Base-by-base conservation (phyloP, 2,113 vertebrate genomes). In the Podarcis muralis region DNA sequence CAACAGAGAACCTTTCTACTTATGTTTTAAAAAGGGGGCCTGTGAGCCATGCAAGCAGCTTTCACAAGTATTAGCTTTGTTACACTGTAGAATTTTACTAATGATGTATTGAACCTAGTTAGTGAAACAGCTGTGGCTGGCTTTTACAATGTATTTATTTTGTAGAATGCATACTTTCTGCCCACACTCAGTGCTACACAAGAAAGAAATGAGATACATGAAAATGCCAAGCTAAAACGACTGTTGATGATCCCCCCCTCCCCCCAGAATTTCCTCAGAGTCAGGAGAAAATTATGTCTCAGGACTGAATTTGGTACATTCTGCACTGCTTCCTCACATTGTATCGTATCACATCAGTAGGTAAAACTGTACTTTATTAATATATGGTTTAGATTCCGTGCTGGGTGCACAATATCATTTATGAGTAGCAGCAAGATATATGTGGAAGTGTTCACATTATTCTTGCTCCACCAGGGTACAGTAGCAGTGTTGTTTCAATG, bases 51-150 rank as follows among this genome's bases (percentile, higher is more conserved):
- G 57, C 92, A 94, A 90, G 92, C 93, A 93, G 86, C 89, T 95
- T 95, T 94, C 89, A 92, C 83, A 91, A 90, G 89, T 91, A 93
- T 94, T 93, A 93, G 90, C 66, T 92, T 95, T 94, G 92, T 94
- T 93, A 90, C 95, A 93, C 91, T 93, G 93, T 90, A 93, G 85
- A 94, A 94, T 90, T 86, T 92, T 95, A 95, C 92, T 95, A 94
- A 85, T 93, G 89, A 88, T 92, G 48, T 91, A 90, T 95, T 95
- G 94, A 88, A 83, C 87, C 86, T 95, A 95, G 93, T 94, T 94
- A 95, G 94, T 91, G 88, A 90, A 85, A 93, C 66, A 93, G 89
- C 85, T 89, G 87, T 86, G 87, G 81, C 88, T 94, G 92, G 82
- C 81, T 93, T 94, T 95, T 94, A 86, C 90, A 37, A 76, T 32